Evolutionary conservation across 2,113 vertebrate species (phyloP), one percentile per base, ranked within the genome.

Genomic region (Mustela lutreola): DNA sequence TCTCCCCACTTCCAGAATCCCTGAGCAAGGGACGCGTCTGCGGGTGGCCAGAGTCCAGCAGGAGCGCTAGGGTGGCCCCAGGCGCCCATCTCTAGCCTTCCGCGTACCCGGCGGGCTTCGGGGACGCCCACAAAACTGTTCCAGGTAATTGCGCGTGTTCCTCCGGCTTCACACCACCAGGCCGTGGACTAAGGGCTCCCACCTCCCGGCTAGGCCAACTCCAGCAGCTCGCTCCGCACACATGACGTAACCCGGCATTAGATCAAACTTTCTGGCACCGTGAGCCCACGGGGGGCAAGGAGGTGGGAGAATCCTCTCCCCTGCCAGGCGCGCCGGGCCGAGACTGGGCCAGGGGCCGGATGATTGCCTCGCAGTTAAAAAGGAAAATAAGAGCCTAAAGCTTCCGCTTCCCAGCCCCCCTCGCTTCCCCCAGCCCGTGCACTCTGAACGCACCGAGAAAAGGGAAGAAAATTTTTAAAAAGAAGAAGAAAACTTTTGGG

Each of bases 251-350:
- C 92, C 96, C 92, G 31, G 79, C 50, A 73, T 95, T 91, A 67
- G 97, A 96, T 95, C 97, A 95, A 98, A 98, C 97, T 98, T 98
- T 98, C 90, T 94, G 80, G 95, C 96, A 96, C 94, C 97, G 28
- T 5, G 92, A 94, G 71, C 92, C 93, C 95, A 85, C 21, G 24
- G 56, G n/a, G n/a, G 63, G 63, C 65, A 60, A 42, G 33, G 53
- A 83, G 48, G 36, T 91, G 89, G 73, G 50, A 63, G 90, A 92
- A 85, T 82, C 90, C 67, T 89, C 73, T 56, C 75, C 53, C 62
- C 3, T 3, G 71, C 92, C 96, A 24, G 58, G 88, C 26, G 50
- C 36, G 78, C 81, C 8, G 28, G 87, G 95, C 65, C 92, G 88
- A 89, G 70, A 62, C 28, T 7, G 83, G 92, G 90, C 76, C 19